A percentile compares a stretch with the other conserved stretches of the same genome.
Evolutionary conservation across 2,888 invertebrate genomes (phyloP).

Genomic region (Metopia argyrocephala): DNA sequence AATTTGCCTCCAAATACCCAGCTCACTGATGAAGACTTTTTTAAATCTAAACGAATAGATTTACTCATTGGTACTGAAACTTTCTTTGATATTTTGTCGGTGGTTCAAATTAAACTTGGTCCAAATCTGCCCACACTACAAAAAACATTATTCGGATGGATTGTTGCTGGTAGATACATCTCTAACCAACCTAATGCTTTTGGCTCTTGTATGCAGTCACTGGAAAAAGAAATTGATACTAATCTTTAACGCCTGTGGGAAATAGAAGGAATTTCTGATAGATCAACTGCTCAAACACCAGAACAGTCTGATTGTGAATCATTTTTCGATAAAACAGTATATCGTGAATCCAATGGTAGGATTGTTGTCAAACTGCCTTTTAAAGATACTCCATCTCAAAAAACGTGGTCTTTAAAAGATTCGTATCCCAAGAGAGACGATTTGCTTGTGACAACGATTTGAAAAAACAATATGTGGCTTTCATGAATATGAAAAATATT

Average conservation of each 20-base stretch:
- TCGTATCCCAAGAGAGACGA: slow-evolving; percentile 52
- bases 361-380: slow-evolving; percentile 53
- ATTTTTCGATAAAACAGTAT: slow-evolving; percentile 30
- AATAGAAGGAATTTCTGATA: neutral
- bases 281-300: slow-evolving; percentile 2
- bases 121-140: slow-evolving; percentile 55
- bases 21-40: slow-evolving; percentile 61
- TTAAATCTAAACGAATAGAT: slow-evolving; percentile 55
- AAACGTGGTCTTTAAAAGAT: slow-evolving; percentile 45
- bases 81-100: slow-evolving; percentile 55
- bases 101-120: slow-evolving; percentile 62
- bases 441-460: slow-evolving; percentile 34
- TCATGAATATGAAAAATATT: slow-evolving; percentile 74
- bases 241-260: slow-evolving; percentile 34
- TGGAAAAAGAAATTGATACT: slow-evolving; percentile 15
- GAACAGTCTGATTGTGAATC: slow-evolving; percentile 46
- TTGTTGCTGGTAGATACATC: slow-evolving; percentile 55
- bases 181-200: neutral
- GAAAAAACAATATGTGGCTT: slow-evolving; percentile 50
- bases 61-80: slow-evolving; percentile 61
- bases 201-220: slow-evolving; percentile 13
- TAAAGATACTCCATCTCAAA: slow-evolving; percentile 49
- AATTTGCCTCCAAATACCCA: slow-evolving; percentile 53
- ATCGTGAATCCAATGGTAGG: slow-evolving; percentile 29
- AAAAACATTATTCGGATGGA: slow-evolving; percentile 64